Base-by-base conservation (phyloP, 2,113 vertebrate genomes). In the Asarcornis scutulata region DNA sequence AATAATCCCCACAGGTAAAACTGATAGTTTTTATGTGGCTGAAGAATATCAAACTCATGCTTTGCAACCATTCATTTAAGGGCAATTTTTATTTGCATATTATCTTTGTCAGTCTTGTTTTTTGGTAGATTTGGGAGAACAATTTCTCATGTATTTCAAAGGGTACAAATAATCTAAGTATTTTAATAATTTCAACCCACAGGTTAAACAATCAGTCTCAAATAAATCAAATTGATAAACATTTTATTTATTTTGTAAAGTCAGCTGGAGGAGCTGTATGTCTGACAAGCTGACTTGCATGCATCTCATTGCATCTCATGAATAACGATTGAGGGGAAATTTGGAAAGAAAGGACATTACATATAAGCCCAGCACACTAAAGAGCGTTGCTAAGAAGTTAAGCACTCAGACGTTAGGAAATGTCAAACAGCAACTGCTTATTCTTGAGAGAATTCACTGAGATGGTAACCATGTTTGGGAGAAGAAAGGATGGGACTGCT, bases 1-100 rank as follows among this genome's bases (percentile, higher is more conserved):
- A 96, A 94, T 77, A 75, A 38, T 92, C 75, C 74, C 86, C 82
- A 83, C 89, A 97, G 93, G 92, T 97, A 92, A 95, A 87, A 88
- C 21, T 46, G 59, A 67, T 32, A 58, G 67, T 74, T 96, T 95
- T 94, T 75, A 29, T 7, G 16, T 66, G 46, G 38, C 26, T 72
- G 80, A 91, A 91, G 13, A 66, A 89, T 40, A 31, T 50, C 18
- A 72, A 52, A 71, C n/a, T 83, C 38, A 36, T 75, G 87, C 71
- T 73, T 73, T 20, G n/a, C 27, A 80, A 67, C 36, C 20, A 44
- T 2, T 32, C 25, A 32, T 53, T 89, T 93, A 95, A 91, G 25
- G 93, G 55, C 89, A 72, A 16, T n/a, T 58, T 63, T 77, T 88
- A 76, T 86, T 88, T 83, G 46, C 31, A 13, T 68, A 72, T 60